These are phyloP conservation scores for Leptopilina clavipes DNA, from an alignment of 1,140 invertebrate genomes.

Conservation along the genomic window DNA sequence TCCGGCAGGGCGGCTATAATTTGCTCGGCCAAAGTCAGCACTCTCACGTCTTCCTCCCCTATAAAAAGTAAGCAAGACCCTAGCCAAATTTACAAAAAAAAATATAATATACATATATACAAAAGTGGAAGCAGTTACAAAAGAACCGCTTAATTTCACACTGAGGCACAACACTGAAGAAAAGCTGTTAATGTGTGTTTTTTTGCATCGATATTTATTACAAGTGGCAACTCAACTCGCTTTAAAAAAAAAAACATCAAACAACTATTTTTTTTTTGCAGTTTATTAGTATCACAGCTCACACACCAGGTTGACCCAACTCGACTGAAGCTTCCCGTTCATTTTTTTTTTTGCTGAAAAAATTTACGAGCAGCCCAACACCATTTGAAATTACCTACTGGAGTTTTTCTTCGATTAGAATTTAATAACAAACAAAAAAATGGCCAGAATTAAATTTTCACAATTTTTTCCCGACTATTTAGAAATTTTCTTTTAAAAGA, in stretches of 20 bases:
- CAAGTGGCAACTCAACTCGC: not conserved
- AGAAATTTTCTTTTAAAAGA: too few species aligned
- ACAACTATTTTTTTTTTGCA: conserved; percentile 37
- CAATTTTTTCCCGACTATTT: too few species aligned
- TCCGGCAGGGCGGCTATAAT: conserved; percentile 98
- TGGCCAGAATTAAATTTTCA: too few species aligned
- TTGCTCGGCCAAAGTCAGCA: conserved; percentile 95
- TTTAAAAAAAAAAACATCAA: conserved; percentile 26
- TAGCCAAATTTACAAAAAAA: conserved; percentile 60
- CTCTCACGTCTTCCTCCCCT: conserved; percentile 94
- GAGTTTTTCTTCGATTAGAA: not conserved
- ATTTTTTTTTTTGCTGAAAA: not conserved
- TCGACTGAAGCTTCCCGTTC: not conserved
- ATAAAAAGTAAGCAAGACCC: conserved; percentile 72
- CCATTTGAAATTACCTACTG: not conserved
- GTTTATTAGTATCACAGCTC: conserved; percentile 20
- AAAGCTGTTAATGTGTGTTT: conserved; percentile 44
- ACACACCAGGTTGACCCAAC: conserved; percentile 11
- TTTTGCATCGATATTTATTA: not conserved
- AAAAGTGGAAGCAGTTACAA: conserved; percentile 36
- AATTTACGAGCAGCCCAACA: not conserved
- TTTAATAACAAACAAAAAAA: too few species aligned
- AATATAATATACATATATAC: too few species aligned
- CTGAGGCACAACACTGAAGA: conserved; percentile 63
- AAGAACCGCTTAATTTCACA: conserved; percentile 59